These are phyloP conservation scores for Apostichopus leukothele DNA, from an alignment of 53 echinoderm and acorn worm species.

Conservation along the genomic window DNA sequence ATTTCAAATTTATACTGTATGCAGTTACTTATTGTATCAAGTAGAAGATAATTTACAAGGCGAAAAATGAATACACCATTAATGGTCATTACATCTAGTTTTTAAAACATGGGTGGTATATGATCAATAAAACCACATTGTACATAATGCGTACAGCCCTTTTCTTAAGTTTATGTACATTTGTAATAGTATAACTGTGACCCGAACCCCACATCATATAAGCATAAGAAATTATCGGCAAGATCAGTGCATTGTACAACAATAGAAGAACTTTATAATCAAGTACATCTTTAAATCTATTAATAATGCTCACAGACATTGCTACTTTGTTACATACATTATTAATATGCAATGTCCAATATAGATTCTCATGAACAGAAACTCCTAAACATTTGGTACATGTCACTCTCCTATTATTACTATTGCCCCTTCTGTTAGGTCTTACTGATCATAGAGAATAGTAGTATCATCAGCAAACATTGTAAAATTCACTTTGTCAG, in stretches of 20 bases:
- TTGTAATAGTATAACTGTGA: neutral
- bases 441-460: neutral
- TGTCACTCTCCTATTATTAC: neutral
- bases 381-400: neutral
- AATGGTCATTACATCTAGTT: too few species aligned
- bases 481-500: neutral
- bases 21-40: too few species aligned
- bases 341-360: conserved; percentile 18
- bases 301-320: neutral
- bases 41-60: too few species aligned
- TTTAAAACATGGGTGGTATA: too few species aligned
- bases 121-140: too few species aligned
- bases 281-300: neutral
- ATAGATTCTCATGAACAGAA: neutral
- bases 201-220: neutral
- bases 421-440: neutral
- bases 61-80: too few species aligned
- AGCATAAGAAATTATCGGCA: neutral
- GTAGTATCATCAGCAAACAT: conserved; percentile 18
- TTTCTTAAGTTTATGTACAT: conserved; percentile 3
- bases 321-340: neutral
- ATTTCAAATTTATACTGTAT: too few species aligned
- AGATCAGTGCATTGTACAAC: neutral
- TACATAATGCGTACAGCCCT: too few species aligned
- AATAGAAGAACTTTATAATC: neutral